Conservation (phyloP, 2,888 invertebrate genomes). For the Zootermopsis nevadensis region DNA sequence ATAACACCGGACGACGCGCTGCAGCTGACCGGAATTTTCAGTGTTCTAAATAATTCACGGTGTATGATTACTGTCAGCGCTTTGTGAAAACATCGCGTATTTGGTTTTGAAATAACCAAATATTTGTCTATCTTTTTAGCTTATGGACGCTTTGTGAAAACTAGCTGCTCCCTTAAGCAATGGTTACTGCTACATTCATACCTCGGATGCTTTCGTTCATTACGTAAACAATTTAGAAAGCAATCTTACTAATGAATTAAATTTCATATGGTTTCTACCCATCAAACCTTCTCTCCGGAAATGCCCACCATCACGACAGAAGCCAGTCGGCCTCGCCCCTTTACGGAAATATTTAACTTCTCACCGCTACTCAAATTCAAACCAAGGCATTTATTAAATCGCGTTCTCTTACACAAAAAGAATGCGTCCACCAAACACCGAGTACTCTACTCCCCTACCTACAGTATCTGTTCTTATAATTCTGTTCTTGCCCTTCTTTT, state of each 20-base stretch:
- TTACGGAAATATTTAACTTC: too few species aligned
- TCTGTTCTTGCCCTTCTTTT: too few species aligned
- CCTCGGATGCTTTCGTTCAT: not conserved
- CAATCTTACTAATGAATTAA: not conserved
- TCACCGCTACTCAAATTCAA: too few species aligned
- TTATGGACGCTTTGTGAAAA: not conserved
- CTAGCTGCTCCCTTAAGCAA: not conserved
- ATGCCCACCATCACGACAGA: too few species aligned
- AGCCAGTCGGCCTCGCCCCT: too few species aligned
- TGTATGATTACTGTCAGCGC: not conserved
- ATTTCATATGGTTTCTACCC: not conserved
- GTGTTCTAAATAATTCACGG: not conserved
- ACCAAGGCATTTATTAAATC: too few species aligned
- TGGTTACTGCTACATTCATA: not conserved
- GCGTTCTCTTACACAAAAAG: too few species aligned
- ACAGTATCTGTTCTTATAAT: too few species aligned
- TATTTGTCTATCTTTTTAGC: not conserved
- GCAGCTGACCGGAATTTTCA: not conserved
- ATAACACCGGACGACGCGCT: too few species aligned
- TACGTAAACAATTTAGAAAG: not conserved
- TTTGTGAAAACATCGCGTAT: not conserved
- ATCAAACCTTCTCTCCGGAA: too few species aligned
- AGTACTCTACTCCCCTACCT: too few species aligned
- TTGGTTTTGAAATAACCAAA: not conserved
- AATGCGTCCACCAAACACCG: too few species aligned